Evolutionary conservation across 92 coral and sea anemone species (phyloP).

Genomic region (Virgularia gustaviana): DNA sequence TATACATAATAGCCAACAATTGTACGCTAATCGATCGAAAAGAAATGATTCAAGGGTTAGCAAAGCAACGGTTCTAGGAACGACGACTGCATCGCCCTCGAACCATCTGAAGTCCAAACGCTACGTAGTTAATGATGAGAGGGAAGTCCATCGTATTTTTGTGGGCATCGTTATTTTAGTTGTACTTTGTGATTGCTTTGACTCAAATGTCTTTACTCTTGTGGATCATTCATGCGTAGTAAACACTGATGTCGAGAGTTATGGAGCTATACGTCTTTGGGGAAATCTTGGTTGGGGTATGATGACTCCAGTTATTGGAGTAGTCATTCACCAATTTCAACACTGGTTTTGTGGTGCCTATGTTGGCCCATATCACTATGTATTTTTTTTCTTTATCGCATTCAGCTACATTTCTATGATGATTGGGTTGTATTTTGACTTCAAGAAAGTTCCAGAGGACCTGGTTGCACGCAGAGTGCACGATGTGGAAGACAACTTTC

Average conservation of each 20-base stretch:
- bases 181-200: slow-evolving; percentile 20
- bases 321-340: slow-evolving; percentile 47
- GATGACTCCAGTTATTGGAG: slow-evolving; percentile 62
- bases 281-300: slow-evolving; percentile 91
- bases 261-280: slow-evolving; percentile 75
- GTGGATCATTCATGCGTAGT: slow-evolving; percentile 25
- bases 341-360: slow-evolving; percentile 52
- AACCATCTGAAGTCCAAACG: not conserved
- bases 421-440: slow-evolving; percentile 62
- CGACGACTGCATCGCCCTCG: not conserved
- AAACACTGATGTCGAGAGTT: slow-evolving; percentile 45
- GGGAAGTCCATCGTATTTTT: slow-evolving; percentile 23
- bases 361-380: slow-evolving; percentile 44
- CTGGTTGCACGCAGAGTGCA: not conserved
- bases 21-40: not conserved
- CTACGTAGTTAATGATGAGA: slow-evolving; percentile 2
- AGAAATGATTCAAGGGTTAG: not conserved
- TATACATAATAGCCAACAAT: not conserved
- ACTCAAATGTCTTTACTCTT: slow-evolving; percentile 16
- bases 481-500: slow-evolving; percentile 28
- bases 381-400: slow-evolving; percentile 68
- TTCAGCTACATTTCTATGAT: slow-evolving; percentile 65
- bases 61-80: not conserved
- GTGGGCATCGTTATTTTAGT: not conserved
- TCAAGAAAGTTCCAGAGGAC: slow-evolving; percentile 6